Base-by-base conservation (phyloP, 1,140 invertebrate genomes). In the Papilio polytes region DNA sequence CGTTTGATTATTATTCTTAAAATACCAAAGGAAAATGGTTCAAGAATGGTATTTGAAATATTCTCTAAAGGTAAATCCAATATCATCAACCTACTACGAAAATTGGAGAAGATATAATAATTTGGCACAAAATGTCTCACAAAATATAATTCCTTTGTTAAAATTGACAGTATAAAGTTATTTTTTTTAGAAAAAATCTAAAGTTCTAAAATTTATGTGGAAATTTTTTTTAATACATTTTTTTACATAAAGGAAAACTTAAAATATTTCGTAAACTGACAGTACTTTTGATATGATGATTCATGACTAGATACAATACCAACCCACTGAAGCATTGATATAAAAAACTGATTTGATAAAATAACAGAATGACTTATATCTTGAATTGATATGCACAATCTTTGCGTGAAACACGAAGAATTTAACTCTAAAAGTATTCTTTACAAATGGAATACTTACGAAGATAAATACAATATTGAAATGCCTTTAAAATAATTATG, bases 391-490 rank as follows among this genome's bases (percentile, higher is more conserved):
- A 80, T 72, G 79, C 78, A 76, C 78, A 48, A 70, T 70, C 63
- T 31, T 36, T 70, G 12, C 6, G 22, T 70, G 26, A 36, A 36
- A 31, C 63, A 36, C 63, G 26, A 36, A 31, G 63, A 18, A 70
- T 70, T 70, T 70, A 31, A 70, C 13, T 10, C 22, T 70, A 70
- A 70, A 70, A 31, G 26, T 36, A 70, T 36, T 31, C 13, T 70
- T 70, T 70, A 31, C 26, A 70, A 31, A 15, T 31, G 63, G 12
- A 36, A 70, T n/a, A 81, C 63, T 85, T 74, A 83, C 18, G 80
- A 80, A 78, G 26, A 59, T 76, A 53, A 80, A 76, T 80, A 84
- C 22, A 63, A 48, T 81, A 80, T 82, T 56, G 31, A 63, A 78
- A 15, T 78, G 13, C 44, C 46, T 41, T 77, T 59, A 66, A 81